Evolutionary conservation across 1,140 invertebrate genomes (phyloP).

Genomic region (Sminthurinus signatus): DNA sequence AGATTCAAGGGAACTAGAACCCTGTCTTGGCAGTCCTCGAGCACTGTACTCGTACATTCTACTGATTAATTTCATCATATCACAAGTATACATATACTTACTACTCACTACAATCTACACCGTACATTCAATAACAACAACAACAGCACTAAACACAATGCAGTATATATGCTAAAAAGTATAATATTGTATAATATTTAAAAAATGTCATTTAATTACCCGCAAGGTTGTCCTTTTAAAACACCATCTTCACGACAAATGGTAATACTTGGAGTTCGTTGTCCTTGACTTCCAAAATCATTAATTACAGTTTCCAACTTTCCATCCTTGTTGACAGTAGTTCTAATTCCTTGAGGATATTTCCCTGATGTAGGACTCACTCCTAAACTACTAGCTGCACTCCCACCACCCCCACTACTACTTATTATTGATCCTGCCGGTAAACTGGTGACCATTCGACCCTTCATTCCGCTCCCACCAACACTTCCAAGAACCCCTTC

Average conservation of each 20-base stretch:
- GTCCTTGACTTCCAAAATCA: slow-evolving; percentile 42
- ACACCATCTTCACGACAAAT: slow-evolving; percentile 4
- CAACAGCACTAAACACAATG: no score
- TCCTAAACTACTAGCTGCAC: no score
- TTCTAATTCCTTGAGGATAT: slow-evolving; percentile 27
- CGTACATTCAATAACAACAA: no score
- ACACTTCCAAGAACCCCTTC: no score
- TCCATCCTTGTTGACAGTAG: slow-evolving; percentile 43
- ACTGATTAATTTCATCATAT: no score
- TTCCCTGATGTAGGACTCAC: not conserved
- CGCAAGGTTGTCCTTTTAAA: not conserved
- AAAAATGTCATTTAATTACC: no score
- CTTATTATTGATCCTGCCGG: not conserved
- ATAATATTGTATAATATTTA: no score
- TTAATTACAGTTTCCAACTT: slow-evolving; percentile 54
- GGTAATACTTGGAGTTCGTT: slow-evolving; percentile 4
- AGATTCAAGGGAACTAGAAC: slow-evolving; percentile 64
- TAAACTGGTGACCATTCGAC: not conserved
- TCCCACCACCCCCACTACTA: no score
- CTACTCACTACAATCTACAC: no score
- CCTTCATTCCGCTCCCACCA: not conserved
- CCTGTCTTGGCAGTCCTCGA: slow-evolving; percentile 57
- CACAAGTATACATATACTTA: no score
- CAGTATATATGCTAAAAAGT: not conserved
- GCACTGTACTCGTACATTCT: no score